Base-by-base conservation (phyloP, 2,888 invertebrate species). In the Hypercompe scribonia region DNA sequence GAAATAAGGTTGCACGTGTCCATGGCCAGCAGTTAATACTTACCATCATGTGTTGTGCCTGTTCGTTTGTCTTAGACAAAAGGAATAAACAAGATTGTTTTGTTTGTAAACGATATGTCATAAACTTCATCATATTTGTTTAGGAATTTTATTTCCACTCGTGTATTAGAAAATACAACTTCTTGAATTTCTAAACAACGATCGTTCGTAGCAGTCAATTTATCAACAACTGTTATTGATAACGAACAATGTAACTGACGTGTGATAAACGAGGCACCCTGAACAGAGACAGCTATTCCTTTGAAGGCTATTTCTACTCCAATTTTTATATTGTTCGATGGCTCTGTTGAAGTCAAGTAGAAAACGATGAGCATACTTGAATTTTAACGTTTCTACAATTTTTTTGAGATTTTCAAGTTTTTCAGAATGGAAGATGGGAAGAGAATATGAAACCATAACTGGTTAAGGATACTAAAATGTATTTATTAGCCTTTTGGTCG, bases 211-310 rank as follows among this genome's bases (percentile, higher is more conserved):
- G 5, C 4, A 61, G 15, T 61, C 31, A 31, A 31, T 61, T 61
- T 61, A 28, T 61, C 61, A 61, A 61, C 18, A 42, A 39, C 36
- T 65, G n/a, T 65, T 65, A 36, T 36, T 65, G 39, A 36, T 36
- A 65, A n/a, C 65, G n/a, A 39, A 39, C n/a, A 65, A 65, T 28
- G 65, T 42, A 21, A 24, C 24, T 36, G 34, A 33, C 65, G 4
- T 15, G 39, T 36, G n/a, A 65, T 39, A 39, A 28, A 39, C 15
- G 39, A 42, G 4, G 39, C 5, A 15, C 61, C 31, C 15, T 31
- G 15, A 15, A 15, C 5, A 7, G 28, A 61, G 28, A 61, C 15
- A 61, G 31, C 15, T 3, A 31, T 61, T 18, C 18, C 31, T 31
- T 5, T 31, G 31, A 31, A 31, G 0, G 54, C 31, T 18, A 13